Base-by-base conservation (phyloP, 1,140 invertebrate species). In the Bathynomus jamesi region DNA sequence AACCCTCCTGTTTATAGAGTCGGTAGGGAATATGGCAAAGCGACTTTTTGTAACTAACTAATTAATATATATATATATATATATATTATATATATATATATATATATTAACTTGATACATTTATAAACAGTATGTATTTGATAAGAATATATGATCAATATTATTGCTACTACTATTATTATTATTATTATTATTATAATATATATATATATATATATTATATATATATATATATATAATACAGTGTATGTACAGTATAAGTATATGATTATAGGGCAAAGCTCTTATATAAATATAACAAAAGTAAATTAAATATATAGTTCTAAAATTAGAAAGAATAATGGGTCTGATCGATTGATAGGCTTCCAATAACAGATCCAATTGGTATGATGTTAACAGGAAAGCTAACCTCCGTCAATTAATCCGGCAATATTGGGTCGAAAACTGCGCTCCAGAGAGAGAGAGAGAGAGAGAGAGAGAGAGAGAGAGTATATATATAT, bases 321-420 rank as follows among this genome's bases (percentile, higher is more conserved):
- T n/a, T n/a, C n/a, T n/a, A n/a, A n/a, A n/a, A n/a, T n/a, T n/a
- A 27, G 31, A 28, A 11, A n/a, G 61, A 32, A 63, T n/a, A 32
- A 28, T 24, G 53, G 32, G 17, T 27, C 2, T 4, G 61, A 40
- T 17, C 17, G 65, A 40, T 30, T 53, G 24, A 27, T 24, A 27
- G 40, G 13, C 21, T 24, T 40, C 31, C 24, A 31, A 28, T 21
- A 53, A 40, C 31, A n/a, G 30, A 25, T 31, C 27, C n/a, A 66
- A 66, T 69, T 61, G 67, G 65, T 66, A 31, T 29, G 30, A 66
- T 28, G 67, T 53, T 53, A 53, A 53, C 40, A 53, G 21, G 40
- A 53, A 53, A 53, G 40, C 40, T 53, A 53, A 53, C 40, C 40
- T 53, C 40, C 13, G 11, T 53, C 40, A 53, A 53, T 53, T 53